A percentile compares a stretch with the other conserved stretches of the same genome.
These are phyloP conservation scores for Aphidius colemani DNA, from an alignment of 2,888 invertebrate genomes.

Conservation along the genomic window DNA sequence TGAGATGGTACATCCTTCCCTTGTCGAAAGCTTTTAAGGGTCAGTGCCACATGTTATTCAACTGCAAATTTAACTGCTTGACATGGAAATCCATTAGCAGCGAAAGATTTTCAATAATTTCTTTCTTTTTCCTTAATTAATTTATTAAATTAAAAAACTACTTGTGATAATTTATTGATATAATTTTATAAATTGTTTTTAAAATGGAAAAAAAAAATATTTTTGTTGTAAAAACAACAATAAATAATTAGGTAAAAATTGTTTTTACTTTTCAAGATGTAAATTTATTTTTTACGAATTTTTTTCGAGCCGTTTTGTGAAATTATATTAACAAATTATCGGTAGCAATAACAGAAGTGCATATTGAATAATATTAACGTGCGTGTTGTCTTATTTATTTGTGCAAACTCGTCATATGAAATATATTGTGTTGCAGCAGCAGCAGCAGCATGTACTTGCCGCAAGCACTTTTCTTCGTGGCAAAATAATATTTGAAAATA, in stretches of 20 bases:
- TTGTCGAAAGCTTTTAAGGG: conserved; percentile 9
- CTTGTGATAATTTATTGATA: too few relatives aligned
- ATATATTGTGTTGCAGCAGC: conserved; percentile 12
- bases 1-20: neutral
- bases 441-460: neutral
- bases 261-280: too few relatives aligned
- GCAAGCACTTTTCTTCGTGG: conserved; percentile 5
- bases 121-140: too few relatives aligned
- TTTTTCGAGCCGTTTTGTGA: neutral
- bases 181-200: too few relatives aligned
- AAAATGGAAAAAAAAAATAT: too few relatives aligned
- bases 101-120: too few relatives aligned
- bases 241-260: too few relatives aligned
- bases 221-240: too few relatives aligned
- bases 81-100: too few relatives aligned
- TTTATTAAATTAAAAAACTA: too few relatives aligned
- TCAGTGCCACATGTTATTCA: conserved; percentile 5
- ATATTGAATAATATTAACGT: conserved; percentile 26
- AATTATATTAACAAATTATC: neutral
- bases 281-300: neutral
- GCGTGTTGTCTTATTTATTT: conserved; percentile 22
- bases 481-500: neutral
- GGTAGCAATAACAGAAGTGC: conserved; percentile 16
- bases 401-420: conserved; percentile 11
- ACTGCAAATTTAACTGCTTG: neutral